phyloP scores from a whole-genome alignment of 2,888 invertebrate species.

The Morinoia aosen region DNA sequence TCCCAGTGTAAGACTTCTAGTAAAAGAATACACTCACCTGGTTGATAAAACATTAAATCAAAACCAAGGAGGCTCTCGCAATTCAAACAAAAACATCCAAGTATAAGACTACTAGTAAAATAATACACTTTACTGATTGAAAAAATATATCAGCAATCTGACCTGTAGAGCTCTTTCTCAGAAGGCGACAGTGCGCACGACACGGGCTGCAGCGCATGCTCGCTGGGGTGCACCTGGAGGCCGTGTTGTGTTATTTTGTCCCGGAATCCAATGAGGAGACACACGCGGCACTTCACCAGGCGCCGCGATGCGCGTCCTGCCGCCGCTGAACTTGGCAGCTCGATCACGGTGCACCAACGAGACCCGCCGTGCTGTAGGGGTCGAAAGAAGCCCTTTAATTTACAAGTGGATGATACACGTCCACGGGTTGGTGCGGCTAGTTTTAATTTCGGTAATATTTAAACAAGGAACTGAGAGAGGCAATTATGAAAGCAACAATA shows the following conservation, averaged over 20 bases:
- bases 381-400: neutral
- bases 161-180: constrained; percentile 38
- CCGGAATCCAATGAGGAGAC: constrained; percentile 16
- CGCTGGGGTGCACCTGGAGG: neutral
- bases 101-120: no score
- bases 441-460: no score
- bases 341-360: constrained; percentile 32
- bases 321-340: neutral
- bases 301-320: neutral
- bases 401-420: no score
- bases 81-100: no score
- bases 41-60: neutral
- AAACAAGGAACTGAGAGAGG: no score
- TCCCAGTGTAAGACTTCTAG: neutral
- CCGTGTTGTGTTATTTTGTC: constrained; percentile 10
- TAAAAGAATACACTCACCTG: neutral
- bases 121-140: no score
- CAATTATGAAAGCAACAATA: no score
- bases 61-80: no score
- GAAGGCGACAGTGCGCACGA: neutral
- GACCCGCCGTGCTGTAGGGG: constrained; percentile 14
- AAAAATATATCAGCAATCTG: neutral
- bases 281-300: constrained; percentile 47
- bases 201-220: neutral
- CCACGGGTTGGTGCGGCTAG: no score